phyloP scores from a whole-genome alignment of 2,113 vertebrate species.

The Cranoglanis bouderius region DNA sequence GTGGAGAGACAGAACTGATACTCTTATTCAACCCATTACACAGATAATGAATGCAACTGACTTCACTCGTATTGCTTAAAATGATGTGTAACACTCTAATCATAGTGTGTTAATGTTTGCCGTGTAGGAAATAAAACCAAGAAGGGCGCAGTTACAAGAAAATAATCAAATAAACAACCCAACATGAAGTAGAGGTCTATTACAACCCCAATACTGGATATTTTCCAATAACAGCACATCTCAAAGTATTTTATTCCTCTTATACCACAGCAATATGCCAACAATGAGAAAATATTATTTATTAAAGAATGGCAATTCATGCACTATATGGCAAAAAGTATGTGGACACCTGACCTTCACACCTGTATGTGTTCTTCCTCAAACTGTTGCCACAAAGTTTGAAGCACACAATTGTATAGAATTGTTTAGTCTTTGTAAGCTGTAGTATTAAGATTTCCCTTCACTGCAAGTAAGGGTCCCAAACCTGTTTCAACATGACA shows the following conservation, averaged over 20 bases:
- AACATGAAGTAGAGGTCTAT: neutral
- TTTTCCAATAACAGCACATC: neutral
- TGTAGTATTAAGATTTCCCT: neutral
- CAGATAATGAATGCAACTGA: neutral
- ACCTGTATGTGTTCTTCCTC: neutral
- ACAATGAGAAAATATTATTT: neutral
- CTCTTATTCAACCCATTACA: neutral
- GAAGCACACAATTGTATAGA: neutral
- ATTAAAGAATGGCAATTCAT: neutral
- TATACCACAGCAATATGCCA: neutral
- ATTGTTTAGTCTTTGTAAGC: neutral
- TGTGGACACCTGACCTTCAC: neutral
- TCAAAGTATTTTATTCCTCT: neutral
- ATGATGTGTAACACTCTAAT: too few relatives aligned
- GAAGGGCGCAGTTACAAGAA: neutral
- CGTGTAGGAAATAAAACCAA: neutral
- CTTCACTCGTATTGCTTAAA: neutral
- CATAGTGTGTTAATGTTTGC: neutral
- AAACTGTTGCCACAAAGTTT: neutral
- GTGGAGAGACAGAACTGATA: slow-evolving; percentile 45
- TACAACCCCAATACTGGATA: neutral
- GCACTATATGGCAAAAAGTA: neutral
- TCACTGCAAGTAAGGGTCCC: neutral
- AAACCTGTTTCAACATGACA: neutral
- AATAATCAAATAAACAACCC: neutral